Percentiles rank a stretch among this genome's conserved stretches.
Conservation (phyloP, 2,888 invertebrate species). For the Orchestes rusci region DNA sequence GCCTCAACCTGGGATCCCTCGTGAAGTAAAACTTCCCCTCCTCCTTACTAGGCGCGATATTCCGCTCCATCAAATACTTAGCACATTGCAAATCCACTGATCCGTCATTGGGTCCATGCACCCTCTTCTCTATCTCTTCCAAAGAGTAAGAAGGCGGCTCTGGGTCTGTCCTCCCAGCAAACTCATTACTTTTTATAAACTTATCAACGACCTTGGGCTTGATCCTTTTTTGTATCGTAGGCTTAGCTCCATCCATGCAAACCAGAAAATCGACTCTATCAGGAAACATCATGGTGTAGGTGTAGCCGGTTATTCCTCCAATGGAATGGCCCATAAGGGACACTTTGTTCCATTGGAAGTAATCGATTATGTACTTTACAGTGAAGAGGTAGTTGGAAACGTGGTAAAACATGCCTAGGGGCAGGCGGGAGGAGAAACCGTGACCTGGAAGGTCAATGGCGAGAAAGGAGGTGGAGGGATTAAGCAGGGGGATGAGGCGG, state of each 20-base stretch:
- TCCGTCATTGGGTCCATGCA: constrained; percentile 50
- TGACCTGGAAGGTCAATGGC: constrained; percentile 65
- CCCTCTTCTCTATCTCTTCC: constrained; percentile 53
- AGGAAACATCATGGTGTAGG: constrained; percentile 56
- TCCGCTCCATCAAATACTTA: constrained; percentile 50
- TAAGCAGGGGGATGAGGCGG: constrained; percentile 55
- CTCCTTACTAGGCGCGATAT: constrained; percentile 49
- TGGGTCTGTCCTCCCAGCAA: constrained; percentile 32
- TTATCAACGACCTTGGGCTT: constrained; percentile 43
- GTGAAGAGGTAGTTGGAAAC: constrained; percentile 42
- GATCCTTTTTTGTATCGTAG: constrained; percentile 22
- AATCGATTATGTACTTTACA: constrained; percentile 51
- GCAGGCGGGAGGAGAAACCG: constrained; percentile 61
- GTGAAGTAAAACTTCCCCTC: constrained; percentile 39
- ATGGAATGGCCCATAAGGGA: constrained; percentile 63
- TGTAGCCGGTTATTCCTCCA: constrained; percentile 55
- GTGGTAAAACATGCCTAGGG: constrained; percentile 51
- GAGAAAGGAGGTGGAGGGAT: constrained; percentile 45
- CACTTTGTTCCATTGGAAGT: constrained; percentile 62
- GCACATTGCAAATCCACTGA: constrained; percentile 55
- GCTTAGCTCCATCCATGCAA: constrained; percentile 49
- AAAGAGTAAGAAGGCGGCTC: constrained; percentile 57
- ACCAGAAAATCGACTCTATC: constrained; percentile 53
- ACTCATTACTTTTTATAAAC: constrained; percentile 43
- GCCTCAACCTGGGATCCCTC: constrained; percentile 14